Conservation (phyloP, 2,797 vertebrate genomes). For the Acanthopagrus latus region DNA sequence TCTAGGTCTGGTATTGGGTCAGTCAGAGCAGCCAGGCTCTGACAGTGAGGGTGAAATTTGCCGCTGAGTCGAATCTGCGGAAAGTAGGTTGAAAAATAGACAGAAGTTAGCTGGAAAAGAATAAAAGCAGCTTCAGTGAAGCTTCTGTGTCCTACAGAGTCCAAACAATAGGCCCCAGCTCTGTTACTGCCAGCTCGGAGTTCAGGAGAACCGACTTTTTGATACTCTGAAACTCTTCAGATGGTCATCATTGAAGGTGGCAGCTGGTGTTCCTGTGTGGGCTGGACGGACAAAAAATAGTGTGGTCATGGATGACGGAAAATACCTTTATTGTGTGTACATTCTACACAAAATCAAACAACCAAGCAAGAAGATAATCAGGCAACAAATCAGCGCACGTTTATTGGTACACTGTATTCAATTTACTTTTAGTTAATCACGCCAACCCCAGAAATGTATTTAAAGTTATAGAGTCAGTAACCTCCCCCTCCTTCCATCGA, state of each 20-base stretch:
- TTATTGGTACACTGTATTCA: background rate
- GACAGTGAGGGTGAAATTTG: background rate
- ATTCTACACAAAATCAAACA: background rate
- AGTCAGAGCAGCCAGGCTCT: background rate
- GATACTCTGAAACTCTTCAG: constrained; percentile 8
- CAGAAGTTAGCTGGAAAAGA: constrained; percentile 9
- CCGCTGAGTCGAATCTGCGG: background rate
- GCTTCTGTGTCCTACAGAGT: background rate
- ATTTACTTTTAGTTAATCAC: too few species aligned
- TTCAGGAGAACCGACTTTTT: constrained; percentile 3
- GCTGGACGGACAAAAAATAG: background rate
- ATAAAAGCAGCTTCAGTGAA: background rate
- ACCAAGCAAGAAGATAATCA: background rate
- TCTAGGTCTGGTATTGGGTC: constrained; percentile 1
- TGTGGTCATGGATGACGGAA: background rate
- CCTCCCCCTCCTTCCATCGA: too few species aligned
- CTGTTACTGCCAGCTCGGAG: constrained; percentile 6
- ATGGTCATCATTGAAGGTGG: background rate
- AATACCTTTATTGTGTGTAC: background rate
- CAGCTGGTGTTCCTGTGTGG: background rate
- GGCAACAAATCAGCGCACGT: background rate
- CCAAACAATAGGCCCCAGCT: background rate
- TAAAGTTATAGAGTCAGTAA: too few species aligned
- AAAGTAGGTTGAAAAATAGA: background rate
- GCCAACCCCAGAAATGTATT: too few species aligned